Base-by-base conservation (phyloP, 2,797 vertebrate genomes). In the Gadopsis marmoratus region DNA sequence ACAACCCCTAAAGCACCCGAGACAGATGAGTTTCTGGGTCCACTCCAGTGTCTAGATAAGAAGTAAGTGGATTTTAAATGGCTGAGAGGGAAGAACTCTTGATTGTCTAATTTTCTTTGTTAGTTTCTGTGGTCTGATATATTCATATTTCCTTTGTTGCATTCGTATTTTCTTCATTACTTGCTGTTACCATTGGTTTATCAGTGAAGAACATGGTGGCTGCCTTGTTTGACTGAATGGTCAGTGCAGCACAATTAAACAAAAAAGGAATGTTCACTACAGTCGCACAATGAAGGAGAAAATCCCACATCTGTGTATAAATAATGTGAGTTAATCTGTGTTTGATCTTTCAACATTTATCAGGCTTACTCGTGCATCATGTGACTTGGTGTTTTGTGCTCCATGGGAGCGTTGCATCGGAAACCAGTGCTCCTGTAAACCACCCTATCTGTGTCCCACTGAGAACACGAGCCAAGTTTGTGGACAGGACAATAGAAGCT, bases 361-460 rank as follows among this genome's bases (percentile, higher is more conserved):
- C 74, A 93, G 92, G 13, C 41, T 47, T 31, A 98, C 95, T 0
- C 91, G 94, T 2, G 88, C 54, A 3, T 98, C 97, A 16, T 99
- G 98, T 59, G n/a, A 69, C 9, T 96, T 96, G 87, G 94, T 96
- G 19, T 98, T 99, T 79, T 99, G 97, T 84, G 91, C 91, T 0
- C 97, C 97, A 0, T 98, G 97, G 97, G 90, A 96, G 87, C 95
- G 91, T 7, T 98, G 97, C 11, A 39, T 89, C 0, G 7, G 81
- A 0, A 88, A 89, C 10, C 71, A 3, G 0, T 99, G 98, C 71
- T n/a, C 79, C 13, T 99, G 98, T 78, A 98, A 98, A 86, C 91
- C 96, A 0, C 96, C 97, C 0, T 97, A 98, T 81, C 90, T 95
- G 80, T 99, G 97, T 90, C 96, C 96, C 0, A 75, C 14, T 58